A percentile compares a stretch with the other conserved stretches of the same genome.
Conservation (phyloP, 2,113 vertebrate genomes). For the Podarcis cretensis region DNA sequence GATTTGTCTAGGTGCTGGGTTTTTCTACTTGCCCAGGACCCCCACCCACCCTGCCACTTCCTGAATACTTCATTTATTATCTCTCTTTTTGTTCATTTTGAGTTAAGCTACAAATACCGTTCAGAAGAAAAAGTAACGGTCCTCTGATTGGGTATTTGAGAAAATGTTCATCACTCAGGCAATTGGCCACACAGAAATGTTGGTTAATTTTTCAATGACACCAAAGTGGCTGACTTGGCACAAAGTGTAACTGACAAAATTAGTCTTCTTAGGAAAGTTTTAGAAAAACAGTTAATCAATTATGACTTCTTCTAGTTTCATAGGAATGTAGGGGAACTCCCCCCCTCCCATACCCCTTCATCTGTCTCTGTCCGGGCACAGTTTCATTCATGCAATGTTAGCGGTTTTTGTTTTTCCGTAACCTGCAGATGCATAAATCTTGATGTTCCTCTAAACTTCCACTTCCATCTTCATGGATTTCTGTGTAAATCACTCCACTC, state of each 20-base stretch:
- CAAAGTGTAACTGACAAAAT: slow-evolving; percentile 35
- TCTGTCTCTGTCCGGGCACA: slow-evolving; percentile 25
- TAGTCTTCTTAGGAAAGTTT: slow-evolving; percentile 45
- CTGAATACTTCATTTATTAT: slow-evolving; percentile 48
- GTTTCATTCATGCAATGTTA: not conserved
- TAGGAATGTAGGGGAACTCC: slow-evolving; percentile 9
- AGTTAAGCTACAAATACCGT: slow-evolving; percentile 5
- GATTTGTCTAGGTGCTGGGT: slow-evolving; percentile 3
- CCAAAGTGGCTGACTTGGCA: slow-evolving; percentile 35
- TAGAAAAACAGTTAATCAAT: slow-evolving; percentile 44
- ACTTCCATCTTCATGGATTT: no score
- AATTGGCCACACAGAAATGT: not conserved
- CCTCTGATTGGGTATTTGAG: slow-evolving; percentile 19
- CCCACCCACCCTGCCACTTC: slow-evolving; percentile 43
- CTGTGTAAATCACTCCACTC: not conserved
- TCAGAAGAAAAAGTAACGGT: slow-evolving; percentile 33
- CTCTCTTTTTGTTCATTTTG: slow-evolving; percentile 43
- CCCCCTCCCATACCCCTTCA: not conserved
- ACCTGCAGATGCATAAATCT: not conserved
- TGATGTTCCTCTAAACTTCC: not conserved
- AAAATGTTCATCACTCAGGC: slow-evolving; percentile 29
- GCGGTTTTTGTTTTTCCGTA: not conserved
- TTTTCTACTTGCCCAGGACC: not conserved
- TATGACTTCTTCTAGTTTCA: slow-evolving; percentile 37
- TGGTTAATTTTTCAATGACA: slow-evolving; percentile 60